Evolutionary conservation across 64 coral and sea anemone genomes (phyloP).

Genomic region (Porites lutea): DNA sequence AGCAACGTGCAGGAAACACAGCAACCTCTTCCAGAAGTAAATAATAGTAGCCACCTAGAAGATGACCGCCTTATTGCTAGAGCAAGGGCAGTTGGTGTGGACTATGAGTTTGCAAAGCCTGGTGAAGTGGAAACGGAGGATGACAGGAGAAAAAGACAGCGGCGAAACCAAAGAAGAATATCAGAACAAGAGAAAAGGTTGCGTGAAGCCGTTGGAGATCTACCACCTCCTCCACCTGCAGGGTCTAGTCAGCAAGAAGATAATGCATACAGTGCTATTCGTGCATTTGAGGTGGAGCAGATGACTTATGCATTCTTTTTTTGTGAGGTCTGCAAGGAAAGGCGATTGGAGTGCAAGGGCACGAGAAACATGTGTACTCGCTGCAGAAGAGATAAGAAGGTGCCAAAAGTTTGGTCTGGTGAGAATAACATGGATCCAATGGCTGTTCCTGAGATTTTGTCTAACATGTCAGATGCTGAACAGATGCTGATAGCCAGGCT

Average conservation of each 20-base stretch:
- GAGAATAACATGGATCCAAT: conserved; percentile 60
- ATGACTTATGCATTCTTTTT: not conserved
- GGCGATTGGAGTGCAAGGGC: too few relatives aligned
- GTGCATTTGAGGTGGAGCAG: conserved; percentile 38
- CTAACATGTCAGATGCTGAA: not conserved
- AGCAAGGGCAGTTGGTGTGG: too few relatives aligned
- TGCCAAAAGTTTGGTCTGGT: conserved; percentile 6
- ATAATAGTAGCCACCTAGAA: too few relatives aligned
- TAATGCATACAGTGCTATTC: conserved; percentile 13
- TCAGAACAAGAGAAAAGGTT: conserved; percentile 20
- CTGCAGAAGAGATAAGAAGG: conserved; percentile 34
- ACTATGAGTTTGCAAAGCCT: too few relatives aligned
- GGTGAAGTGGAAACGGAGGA: not conserved
- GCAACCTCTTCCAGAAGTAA: too few relatives aligned
- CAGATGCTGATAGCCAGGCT: too few relatives aligned
- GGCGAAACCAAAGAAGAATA: not conserved
- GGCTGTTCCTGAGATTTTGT: not conserved
- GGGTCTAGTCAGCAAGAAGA: conserved; percentile 37
- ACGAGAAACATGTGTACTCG: too few relatives aligned
- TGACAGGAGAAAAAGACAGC: not conserved
- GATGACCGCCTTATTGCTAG: too few relatives aligned
- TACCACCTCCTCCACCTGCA: conserved; percentile 29
- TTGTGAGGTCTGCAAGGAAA: too few relatives aligned
- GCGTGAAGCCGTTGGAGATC: conserved; percentile 8
- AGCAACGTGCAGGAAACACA: too few relatives aligned